A percentile compares a stretch with the other conserved stretches of the same genome.
These are phyloP conservation scores for Bellardia pandia DNA, from an alignment of 2,888 invertebrate species.

Conservation along the genomic window DNA sequence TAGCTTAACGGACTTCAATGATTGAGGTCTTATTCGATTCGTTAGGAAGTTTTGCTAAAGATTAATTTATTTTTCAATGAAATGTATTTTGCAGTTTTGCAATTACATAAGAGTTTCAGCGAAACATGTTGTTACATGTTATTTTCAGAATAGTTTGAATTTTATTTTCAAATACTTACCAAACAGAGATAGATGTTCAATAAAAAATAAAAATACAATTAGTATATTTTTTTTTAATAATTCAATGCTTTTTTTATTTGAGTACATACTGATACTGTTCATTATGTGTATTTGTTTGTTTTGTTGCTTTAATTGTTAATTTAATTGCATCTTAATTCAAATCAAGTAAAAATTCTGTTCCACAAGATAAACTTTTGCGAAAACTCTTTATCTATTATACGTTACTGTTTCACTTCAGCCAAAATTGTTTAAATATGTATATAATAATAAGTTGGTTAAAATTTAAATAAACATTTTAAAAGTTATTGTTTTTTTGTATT, in stretches of 20 bases:
- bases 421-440: slow-evolving; percentile 29
- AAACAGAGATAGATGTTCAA: not conserved
- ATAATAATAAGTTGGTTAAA: slow-evolving; percentile 29
- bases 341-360: slow-evolving; percentile 56
- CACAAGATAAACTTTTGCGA: slow-evolving; percentile 45
- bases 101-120: no score
- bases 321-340: slow-evolving; percentile 43
- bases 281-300: slow-evolving; percentile 47
- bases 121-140: no score
- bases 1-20: no score
- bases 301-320: not conserved
- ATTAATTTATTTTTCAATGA: no score
- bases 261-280: slow-evolving; percentile 59
- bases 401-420: slow-evolving; percentile 3
- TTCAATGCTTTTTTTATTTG: slow-evolving; percentile 62
- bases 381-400: slow-evolving; percentile 28
- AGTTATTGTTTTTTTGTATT: slow-evolving; percentile 9
- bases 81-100: no score
- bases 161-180: slow-evolving; percentile 41
- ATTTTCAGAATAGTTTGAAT: no score
- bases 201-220: slow-evolving; percentile 32
- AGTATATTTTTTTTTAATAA: slow-evolving; percentile 39
- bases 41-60: no score
- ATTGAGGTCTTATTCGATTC: no score
- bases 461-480: slow-evolving; percentile 34